These are phyloP conservation scores for Setipinna tenuifilis DNA, from an alignment of 2,797 vertebrate species.

Conservation along the genomic window DNA sequence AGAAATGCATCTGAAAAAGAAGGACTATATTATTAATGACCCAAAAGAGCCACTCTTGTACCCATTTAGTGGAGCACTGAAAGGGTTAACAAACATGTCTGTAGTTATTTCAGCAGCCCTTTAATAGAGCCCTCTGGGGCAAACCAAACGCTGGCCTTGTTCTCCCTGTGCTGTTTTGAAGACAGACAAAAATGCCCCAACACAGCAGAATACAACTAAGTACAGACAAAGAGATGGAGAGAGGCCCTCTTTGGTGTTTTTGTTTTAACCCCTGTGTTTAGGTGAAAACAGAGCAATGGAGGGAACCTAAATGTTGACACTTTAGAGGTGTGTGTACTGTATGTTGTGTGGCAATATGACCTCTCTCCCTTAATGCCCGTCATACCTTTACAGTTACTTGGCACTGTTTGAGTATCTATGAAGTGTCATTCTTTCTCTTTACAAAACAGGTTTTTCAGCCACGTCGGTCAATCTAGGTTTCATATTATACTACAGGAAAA, in stretches of 20 bases:
- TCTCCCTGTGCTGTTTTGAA: background rate
- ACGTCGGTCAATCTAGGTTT: background rate
- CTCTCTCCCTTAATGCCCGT: background rate
- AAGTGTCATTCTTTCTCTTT: background rate
- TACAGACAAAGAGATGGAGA: background rate
- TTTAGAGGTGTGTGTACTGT: background rate
- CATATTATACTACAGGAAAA: background rate
- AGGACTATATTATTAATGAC: too few species aligned
- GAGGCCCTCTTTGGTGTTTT: background rate
- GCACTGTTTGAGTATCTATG: background rate
- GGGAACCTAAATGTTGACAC: background rate
- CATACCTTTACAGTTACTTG: background rate
- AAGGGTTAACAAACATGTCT: background rate
- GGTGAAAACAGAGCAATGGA: background rate
- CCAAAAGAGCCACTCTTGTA: background rate
- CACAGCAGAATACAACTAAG: slow-evolving; percentile 5
- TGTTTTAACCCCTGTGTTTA: background rate
- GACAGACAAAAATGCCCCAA: background rate
- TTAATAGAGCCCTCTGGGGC: background rate
- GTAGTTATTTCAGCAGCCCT: background rate
- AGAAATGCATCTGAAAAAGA: too few species aligned
- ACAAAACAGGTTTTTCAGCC: slow-evolving; percentile 7
- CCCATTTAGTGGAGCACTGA: background rate
- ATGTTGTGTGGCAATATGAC: background rate
- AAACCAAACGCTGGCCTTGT: background rate